A percentile compares a stretch with the other conserved stretches of the same genome.
Evolutionary conservation across 2,888 invertebrate genomes (phyloP).

Genomic region (Altica lythri): DNA sequence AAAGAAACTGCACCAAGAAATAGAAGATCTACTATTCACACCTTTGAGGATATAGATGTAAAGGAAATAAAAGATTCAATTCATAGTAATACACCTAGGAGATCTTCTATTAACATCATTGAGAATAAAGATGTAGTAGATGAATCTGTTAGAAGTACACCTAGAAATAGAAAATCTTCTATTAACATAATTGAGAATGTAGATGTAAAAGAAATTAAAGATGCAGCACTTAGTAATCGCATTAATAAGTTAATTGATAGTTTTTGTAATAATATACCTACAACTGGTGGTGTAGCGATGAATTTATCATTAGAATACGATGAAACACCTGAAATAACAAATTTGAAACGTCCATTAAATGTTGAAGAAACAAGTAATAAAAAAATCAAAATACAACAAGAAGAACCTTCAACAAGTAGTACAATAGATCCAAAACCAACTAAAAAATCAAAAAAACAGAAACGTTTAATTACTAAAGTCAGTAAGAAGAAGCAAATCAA

Average conservation of each 20-base stretch:
- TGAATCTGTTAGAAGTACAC: no score
- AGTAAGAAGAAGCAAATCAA: constrained; percentile 11
- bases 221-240: constrained; percentile 42
- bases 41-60: constrained; percentile 49
- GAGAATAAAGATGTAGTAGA: constrained; percentile 48
- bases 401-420: constrained; percentile 20
- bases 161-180: constrained; percentile 42
- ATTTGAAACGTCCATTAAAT: background rate
- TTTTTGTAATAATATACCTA: constrained; percentile 40
- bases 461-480: constrained; percentile 14
- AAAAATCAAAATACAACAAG: constrained; percentile 13
- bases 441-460: constrained; percentile 14
- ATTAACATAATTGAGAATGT: constrained; percentile 51
- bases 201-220: constrained; percentile 43
- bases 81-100: constrained; percentile 1
- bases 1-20: no score
- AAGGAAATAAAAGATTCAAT: constrained; percentile 33
- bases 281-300: constrained; percentile 36
- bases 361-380: constrained; percentile 1
- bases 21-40: constrained; percentile 46
- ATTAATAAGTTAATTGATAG: constrained; percentile 46
- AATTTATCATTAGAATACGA: constrained; percentile 47
- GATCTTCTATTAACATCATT: constrained; percentile 8
- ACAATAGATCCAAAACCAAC: no score
- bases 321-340: background rate